Evolutionary conservation across 2,113 vertebrate species (phyloP).

Genomic region (Piprites chloris): DNA sequence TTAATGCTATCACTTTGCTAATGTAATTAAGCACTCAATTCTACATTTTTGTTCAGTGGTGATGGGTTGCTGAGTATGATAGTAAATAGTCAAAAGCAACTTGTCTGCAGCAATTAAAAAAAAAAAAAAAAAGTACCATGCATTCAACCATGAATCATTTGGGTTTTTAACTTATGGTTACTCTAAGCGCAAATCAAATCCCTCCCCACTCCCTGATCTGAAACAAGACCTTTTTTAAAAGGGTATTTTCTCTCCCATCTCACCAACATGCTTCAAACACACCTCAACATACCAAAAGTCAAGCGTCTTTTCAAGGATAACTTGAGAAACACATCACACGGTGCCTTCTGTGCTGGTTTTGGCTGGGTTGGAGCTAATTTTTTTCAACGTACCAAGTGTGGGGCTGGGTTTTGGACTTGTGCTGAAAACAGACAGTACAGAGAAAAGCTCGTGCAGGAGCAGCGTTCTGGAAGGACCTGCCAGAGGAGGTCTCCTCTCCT

Average conservation of each 20-base stretch:
- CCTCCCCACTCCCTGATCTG: fast-evolving
- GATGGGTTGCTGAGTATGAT: neutral
- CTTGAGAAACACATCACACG: neutral
- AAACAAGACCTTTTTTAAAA: neutral
- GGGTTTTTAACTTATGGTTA: neutral
- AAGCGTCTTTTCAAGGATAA: neutral
- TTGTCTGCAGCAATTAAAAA: neutral
- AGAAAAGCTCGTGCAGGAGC: neutral
- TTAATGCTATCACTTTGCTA: neutral
- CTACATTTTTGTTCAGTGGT: neutral
- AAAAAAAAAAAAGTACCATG: neutral
- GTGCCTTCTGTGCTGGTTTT: neutral
- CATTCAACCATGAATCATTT: neutral
- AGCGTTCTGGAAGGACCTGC: neutral
- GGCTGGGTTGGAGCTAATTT: neutral
- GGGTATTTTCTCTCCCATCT: neutral
- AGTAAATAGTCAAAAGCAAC: neutral
- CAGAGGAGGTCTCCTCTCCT: too few relatives aligned
- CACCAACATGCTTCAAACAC: neutral
- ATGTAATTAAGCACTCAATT: neutral
- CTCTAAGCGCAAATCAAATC: neutral
- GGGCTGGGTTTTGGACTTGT: neutral
- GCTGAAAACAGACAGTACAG: neutral
- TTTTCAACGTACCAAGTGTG: neutral
- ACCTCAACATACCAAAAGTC: neutral